Percentiles rank a stretch among this genome's conserved stretches.
These are phyloP conservation scores for Sesamia nonagrioides DNA, from an alignment of 1,140 invertebrate species.

Conservation along the genomic window DNA sequence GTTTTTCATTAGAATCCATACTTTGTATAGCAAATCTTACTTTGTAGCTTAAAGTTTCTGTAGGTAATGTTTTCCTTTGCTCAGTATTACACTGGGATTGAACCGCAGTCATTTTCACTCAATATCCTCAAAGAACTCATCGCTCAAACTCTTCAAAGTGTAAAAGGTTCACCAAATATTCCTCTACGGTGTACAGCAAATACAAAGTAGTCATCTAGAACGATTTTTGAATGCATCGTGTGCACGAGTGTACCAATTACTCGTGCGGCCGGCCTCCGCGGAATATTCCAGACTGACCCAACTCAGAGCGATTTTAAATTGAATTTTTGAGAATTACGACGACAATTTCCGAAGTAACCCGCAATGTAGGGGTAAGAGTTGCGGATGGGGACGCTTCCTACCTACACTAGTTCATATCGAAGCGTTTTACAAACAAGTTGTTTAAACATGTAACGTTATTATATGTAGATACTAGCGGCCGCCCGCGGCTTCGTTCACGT, in stretches of 20 bases:
- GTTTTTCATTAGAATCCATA: too few relatives aligned
- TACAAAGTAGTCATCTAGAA: constrained; percentile 51
- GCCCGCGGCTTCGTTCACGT: too few relatives aligned
- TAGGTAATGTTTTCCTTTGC: too few relatives aligned
- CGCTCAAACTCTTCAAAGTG: too few relatives aligned
- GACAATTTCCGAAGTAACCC: constrained; percentile 67
- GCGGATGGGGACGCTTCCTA: not conserved
- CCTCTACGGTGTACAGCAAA: constrained; percentile 38
- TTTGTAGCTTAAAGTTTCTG: too few relatives aligned
- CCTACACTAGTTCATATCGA: not conserved
- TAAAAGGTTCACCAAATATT: not conserved
- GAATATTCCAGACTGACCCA: constrained; percentile 65
- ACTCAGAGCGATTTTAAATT: constrained; percentile 77
- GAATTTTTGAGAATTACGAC: constrained; percentile 76
- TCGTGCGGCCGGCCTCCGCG: constrained; percentile 56
- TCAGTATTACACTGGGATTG: not conserved
- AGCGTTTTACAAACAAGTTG: too few relatives aligned
- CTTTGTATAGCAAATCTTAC: too few relatives aligned
- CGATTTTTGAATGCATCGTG: constrained; percentile 71
- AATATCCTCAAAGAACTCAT: not conserved
- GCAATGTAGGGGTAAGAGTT: constrained; percentile 54
- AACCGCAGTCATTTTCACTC: not conserved
- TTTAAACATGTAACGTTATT: too few relatives aligned
- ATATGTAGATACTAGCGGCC: too few relatives aligned
- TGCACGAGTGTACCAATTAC: constrained; percentile 73